Percentiles rank a stretch among this genome's conserved stretches.
Conservation (phyloP, 2,113 vertebrate species). For the Triplophysa tibetana region DNA sequence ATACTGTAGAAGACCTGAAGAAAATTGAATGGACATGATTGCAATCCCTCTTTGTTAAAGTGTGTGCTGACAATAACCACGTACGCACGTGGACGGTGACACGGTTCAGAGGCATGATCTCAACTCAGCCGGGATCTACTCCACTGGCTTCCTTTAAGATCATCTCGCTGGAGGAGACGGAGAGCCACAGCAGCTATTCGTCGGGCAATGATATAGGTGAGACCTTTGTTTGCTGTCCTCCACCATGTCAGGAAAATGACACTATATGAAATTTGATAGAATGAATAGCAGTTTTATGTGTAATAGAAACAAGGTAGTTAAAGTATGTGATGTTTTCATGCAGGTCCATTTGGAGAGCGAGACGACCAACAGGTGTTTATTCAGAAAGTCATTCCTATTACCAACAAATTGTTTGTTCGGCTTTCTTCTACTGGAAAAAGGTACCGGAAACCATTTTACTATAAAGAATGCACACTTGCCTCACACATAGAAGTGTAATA, state of each 20-base stretch:
- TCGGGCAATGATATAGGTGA: slow-evolving; percentile 95
- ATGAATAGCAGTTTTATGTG: not conserved
- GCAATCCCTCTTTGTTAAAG: slow-evolving; percentile 61
- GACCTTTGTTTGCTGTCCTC: slow-evolving; percentile 22
- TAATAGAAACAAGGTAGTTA: not conserved
- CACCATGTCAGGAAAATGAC: not conserved
- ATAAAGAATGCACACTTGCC: not conserved
- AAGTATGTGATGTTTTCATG: slow-evolving; percentile 4
- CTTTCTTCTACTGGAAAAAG: slow-evolving; percentile 96
- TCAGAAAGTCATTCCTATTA: slow-evolving; percentile 97
- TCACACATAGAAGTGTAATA: too few species aligned
- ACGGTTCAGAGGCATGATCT: slow-evolving; percentile 97
- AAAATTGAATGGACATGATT: not conserved
- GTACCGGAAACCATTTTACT: slow-evolving; percentile 64
- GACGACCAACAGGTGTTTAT: slow-evolving; percentile 98
- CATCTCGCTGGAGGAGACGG: slow-evolving; percentile 91
- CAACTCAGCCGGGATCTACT: slow-evolving; percentile 94
- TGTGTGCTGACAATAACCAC: slow-evolving; percentile 96
- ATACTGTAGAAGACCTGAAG: not conserved
- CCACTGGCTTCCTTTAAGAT: slow-evolving; percentile 97
- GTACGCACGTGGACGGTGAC: slow-evolving; percentile 97
- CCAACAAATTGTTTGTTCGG: slow-evolving; percentile 93
- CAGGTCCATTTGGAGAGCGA: slow-evolving; percentile 95
- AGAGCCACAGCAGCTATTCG: slow-evolving; percentile 92
- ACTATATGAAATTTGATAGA: not conserved